Evolutionary conservation across 2,797 vertebrate genomes (phyloP).

Genomic region (Propithecus deckenii): DNA sequence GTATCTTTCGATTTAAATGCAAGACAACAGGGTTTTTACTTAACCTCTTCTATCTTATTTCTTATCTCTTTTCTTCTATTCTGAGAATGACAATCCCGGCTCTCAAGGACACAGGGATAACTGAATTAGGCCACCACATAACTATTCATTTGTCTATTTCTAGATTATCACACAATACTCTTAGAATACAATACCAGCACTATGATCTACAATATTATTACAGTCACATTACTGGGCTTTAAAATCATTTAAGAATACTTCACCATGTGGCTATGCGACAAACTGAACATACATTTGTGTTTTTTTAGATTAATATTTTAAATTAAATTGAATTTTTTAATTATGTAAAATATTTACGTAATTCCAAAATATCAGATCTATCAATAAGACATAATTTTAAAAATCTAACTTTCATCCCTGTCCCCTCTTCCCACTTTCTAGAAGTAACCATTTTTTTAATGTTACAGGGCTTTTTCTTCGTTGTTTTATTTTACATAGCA

Average conservation of each 20-base stretch:
- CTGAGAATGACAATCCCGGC: neutral
- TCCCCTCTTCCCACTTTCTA: neutral
- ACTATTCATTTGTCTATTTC: neutral
- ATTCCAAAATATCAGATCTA: neutral
- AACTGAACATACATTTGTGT: neutral
- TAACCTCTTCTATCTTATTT: neutral
- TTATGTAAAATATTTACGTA: neutral
- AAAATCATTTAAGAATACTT: neutral
- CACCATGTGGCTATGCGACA: neutral
- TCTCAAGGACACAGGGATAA: neutral
- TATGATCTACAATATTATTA: neutral
- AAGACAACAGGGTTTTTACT: neutral
- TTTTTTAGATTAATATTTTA: neutral
- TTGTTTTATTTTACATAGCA: neutral
- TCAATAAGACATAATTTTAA: neutral
- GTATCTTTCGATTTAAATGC: neutral
- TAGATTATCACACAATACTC: neutral
- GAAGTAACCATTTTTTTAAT: neutral
- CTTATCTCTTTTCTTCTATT: neutral
- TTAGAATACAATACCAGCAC: neutral
- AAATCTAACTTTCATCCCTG: neutral
- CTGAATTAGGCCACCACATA: neutral
- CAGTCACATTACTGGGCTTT: neutral
- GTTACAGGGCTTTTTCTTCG: neutral
- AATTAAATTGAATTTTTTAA: neutral